A percentile compares a stretch with the other conserved stretches of the same genome.
Conservation (phyloP, 2,888 invertebrate species). For the Phragmatobia fuliginosa region DNA sequence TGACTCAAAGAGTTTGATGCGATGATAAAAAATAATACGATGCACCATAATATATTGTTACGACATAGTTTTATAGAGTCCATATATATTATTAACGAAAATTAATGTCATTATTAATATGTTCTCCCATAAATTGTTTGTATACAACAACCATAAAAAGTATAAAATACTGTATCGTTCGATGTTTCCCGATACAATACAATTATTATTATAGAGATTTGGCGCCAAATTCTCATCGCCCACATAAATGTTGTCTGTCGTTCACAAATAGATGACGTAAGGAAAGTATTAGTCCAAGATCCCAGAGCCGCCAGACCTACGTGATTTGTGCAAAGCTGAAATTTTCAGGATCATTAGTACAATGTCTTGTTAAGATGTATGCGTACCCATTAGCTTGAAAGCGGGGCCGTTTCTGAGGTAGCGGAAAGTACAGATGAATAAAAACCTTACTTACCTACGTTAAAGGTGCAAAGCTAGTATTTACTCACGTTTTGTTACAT, state of each 20-base stretch:
- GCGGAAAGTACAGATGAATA: too few species aligned
- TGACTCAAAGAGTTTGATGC: not conserved
- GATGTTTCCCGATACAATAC: conserved; percentile 11
- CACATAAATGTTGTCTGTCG: conserved; percentile 19
- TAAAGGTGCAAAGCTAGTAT: too few species aligned
- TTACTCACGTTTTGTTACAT: too few species aligned
- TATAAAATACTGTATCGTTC: conserved; percentile 2
- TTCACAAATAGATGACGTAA: conserved; percentile 9
- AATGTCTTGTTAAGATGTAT: too few species aligned
- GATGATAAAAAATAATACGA: too few species aligned
- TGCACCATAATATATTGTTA: not conserved
- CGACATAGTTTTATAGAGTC: not conserved
- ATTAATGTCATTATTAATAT: not conserved
- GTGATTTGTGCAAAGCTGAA: too few species aligned
- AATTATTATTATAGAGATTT: conserved; percentile 20
- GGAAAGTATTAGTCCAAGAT: too few species aligned
- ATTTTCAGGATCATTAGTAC: too few species aligned
- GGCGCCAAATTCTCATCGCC: conserved; percentile 20
- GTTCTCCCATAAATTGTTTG: conserved; percentile 7
- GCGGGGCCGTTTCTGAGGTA: too few species aligned
- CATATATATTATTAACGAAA: not conserved
- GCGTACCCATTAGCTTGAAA: too few species aligned
- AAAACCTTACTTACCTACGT: too few species aligned
- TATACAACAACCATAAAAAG: conserved; percentile 15
- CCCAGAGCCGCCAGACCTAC: too few species aligned